Percentiles rank a stretch among this genome's conserved stretches.
phyloP scores from a whole-genome alignment of 2,888 invertebrate genomes.

The Prosopocoilus inquinatus region DNA sequence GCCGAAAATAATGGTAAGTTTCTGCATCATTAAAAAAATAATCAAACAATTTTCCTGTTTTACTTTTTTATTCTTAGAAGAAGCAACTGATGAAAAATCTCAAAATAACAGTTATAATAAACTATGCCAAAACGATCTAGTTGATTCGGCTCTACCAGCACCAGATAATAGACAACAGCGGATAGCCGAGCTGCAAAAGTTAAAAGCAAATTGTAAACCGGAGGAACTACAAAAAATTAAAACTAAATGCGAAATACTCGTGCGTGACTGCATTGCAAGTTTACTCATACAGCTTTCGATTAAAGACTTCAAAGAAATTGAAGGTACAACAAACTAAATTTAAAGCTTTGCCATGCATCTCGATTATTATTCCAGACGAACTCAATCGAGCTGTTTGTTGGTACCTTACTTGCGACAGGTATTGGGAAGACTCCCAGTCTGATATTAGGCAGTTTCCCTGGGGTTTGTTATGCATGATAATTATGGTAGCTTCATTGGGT shows the following conservation, averaged over 20 bases:
- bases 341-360: background rate
- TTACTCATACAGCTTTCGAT: conserved; percentile 75
- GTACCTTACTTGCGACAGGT: conserved; percentile 88
- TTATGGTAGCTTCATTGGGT: conserved; percentile 77
- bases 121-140: conserved; percentile 63
- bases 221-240: conserved; percentile 73
- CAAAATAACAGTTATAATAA: conserved; percentile 43
- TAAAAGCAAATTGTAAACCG: conserved; percentile 77
- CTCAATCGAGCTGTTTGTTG: conserved; percentile 87
- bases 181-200: conserved; percentile 67
- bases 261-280: conserved; percentile 80
- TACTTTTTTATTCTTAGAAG: conserved; percentile 12
- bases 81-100: conserved; percentile 39
- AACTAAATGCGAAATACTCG: conserved; percentile 59
- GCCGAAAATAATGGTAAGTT: conserved; percentile 32
- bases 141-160: conserved; percentile 68
- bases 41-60: background rate
- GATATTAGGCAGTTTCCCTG: conserved; percentile 78
- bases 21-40: background rate
- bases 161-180: conserved; percentile 66
- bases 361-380: conserved; percentile 62
- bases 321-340: conserved; percentile 58
- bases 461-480: conserved; percentile 73
- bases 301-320: conserved; percentile 82
- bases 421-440: conserved; percentile 82